Percentiles rank a stretch among this genome's conserved stretches.
Conservation (phyloP, 2,888 invertebrate species). For the Diaprepes abbreviatus region DNA sequence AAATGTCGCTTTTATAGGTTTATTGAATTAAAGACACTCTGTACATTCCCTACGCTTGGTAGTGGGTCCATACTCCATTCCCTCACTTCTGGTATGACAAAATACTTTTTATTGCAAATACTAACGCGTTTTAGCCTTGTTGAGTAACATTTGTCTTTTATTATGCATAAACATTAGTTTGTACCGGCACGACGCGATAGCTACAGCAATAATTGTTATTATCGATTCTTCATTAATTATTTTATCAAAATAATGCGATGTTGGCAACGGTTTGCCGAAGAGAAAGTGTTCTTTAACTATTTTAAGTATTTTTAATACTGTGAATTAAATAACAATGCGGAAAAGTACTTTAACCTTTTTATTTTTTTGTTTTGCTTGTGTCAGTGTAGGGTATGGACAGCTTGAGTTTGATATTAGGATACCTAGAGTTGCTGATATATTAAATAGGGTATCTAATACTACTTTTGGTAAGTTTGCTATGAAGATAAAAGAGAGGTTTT, state of each 20-base stretch:
- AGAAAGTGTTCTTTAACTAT: constrained; percentile 17
- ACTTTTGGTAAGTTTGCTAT: constrained; percentile 60
- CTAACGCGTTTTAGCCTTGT: constrained; percentile 36
- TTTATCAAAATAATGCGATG: constrained; percentile 9
- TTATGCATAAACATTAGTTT: constrained; percentile 1
- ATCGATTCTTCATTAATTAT: not conserved
- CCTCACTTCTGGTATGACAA: constrained; percentile 8
- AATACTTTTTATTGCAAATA: constrained; percentile 21
- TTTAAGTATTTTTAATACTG: not conserved
- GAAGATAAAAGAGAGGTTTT: no score
- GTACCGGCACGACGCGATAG: not conserved
- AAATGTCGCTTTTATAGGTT: no score
- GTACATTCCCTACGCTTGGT: constrained; percentile 7
- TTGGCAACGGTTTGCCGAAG: not conserved
- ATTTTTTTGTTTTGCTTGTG: constrained; percentile 27
- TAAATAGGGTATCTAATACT: constrained; percentile 59
- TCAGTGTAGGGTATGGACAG: constrained; percentile 48
- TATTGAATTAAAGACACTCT: not conserved
- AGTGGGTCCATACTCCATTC: constrained; percentile 1
- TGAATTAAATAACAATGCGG: constrained; percentile 18
- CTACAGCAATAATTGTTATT: not conserved
- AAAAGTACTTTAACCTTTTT: constrained; percentile 25
- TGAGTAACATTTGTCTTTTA: constrained; percentile 25
- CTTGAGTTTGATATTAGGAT: constrained; percentile 54
- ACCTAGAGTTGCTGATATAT: constrained; percentile 55